phyloP scores from a whole-genome alignment of 2,113 vertebrate species.

The Crotalus viridis region DNA sequence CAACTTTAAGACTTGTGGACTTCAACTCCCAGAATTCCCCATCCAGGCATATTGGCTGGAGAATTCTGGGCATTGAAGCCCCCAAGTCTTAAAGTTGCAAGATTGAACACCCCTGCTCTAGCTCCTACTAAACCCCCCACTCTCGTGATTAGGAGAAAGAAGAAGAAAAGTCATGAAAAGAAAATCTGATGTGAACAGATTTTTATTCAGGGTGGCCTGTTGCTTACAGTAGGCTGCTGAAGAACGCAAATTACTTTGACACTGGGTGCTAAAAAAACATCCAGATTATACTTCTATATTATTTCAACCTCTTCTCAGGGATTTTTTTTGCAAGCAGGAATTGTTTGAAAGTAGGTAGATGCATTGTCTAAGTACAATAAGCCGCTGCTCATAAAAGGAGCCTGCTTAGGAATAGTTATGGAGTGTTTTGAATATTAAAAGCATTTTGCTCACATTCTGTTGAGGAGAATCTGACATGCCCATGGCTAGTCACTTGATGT shows the following conservation, averaged over 20 bases:
- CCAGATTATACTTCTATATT: not conserved
- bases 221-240: not conserved
- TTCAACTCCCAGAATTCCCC: not conserved
- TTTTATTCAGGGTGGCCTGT: not conserved
- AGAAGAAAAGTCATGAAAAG: not conserved
- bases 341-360: not conserved
- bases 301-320: not conserved
- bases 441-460: not conserved
- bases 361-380: not conserved
- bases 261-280: not conserved
- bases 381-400: not conserved
- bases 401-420: not conserved
- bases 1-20: not conserved
- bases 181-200: not conserved
- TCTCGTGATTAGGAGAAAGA: not conserved
- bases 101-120: not conserved
- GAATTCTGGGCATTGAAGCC: not conserved
- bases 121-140: too few relatives aligned
- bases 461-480: not conserved
- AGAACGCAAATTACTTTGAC: not conserved
- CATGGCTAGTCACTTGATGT: not conserved
- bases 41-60: not conserved
- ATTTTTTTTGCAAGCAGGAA: not conserved
- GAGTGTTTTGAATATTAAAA: not conserved
- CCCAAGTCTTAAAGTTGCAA: not conserved